Conservation (phyloP, 2,888 invertebrate genomes). For the Drosophila demipolita region DNA sequence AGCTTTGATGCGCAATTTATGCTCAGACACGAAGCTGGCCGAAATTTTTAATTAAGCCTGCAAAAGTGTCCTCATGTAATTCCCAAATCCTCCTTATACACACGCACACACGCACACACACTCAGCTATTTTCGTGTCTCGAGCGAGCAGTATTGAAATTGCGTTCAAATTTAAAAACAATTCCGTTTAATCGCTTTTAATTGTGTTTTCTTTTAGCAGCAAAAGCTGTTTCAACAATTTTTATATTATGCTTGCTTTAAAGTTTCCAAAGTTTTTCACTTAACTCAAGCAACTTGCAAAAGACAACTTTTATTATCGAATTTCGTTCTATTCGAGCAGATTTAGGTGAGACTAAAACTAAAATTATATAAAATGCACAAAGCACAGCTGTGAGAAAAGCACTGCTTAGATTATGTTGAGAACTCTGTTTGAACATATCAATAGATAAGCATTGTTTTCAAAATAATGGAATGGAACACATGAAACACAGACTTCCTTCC, state of each 20-base stretch:
- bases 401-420: neutral
- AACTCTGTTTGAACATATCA: neutral
- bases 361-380: neutral
- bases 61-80: slow-evolving; percentile 33
- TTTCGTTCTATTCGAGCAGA: neutral
- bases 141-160: neutral
- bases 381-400: neutral
- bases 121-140: neutral
- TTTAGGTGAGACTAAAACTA: neutral
- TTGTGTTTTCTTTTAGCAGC: neutral
- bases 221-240: neutral
- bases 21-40: slow-evolving; percentile 67
- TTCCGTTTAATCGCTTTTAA: neutral
- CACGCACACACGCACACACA: no score
- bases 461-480: slow-evolving; percentile 7
- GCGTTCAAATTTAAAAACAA: neutral
- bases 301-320: neutral
- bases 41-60: slow-evolving; percentile 72
- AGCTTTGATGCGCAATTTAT: slow-evolving; percentile 63
- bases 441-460: slow-evolving; percentile 11
- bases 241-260: neutral
- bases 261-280: neutral
- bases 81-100: neutral
- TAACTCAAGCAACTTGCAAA: neutral
- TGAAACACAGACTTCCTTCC: slow-evolving; percentile 39